Evolutionary conservation across 92 coral and sea anemone genomes (phyloP), one percentile per base, ranked within the genome.

Genomic region (Epizoanthus fatuus): DNA sequence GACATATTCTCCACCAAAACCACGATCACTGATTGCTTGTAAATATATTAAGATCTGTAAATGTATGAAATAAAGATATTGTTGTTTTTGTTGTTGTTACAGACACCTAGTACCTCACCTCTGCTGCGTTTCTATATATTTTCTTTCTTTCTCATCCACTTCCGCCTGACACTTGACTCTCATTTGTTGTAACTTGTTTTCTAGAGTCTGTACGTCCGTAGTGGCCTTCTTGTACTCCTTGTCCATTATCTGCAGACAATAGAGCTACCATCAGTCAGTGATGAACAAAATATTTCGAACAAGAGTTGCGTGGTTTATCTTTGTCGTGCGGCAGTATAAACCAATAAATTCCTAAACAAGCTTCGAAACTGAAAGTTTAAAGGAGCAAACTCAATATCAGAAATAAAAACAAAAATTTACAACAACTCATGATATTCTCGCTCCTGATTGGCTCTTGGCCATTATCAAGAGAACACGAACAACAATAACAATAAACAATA

Each of bases 141-240:
- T 77, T 9, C 29, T 68, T 52, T 94, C 90, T 63, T 96, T 92
- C 25, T 85, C 84, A 39, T 90, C 94, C 25, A 63, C 87, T 39
- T 71, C 86, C 25, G 89, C 91, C 73, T 96, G 93, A n/a, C 66
- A 81, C 75, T 90, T 81, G 15, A 89, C 70, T 65, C 93, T 89
- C 98, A 92, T 85, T 42, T 83, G 87, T 25, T 84, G 89, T 20
- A 94, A 79, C 25, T 75, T 58, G 72, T 66, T 81, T 19, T 94
- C 93, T 68, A 87, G 58, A 57, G 86, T 82, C 79, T 92, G 90
- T 5, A 91, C 77, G 42, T 88, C 92, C 3, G 88, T 89, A 17
- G 93, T 69, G 19, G 89, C 76, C 83, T 92, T 92, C 55, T 86
- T 90, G 59, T 94, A 87, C 58, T 94, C 92, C 39, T 90, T 94